Evolutionary conservation across 2,797 vertebrate species (phyloP), one percentile per base, ranked within the genome.

Genomic region (Danio choprae): DNA sequence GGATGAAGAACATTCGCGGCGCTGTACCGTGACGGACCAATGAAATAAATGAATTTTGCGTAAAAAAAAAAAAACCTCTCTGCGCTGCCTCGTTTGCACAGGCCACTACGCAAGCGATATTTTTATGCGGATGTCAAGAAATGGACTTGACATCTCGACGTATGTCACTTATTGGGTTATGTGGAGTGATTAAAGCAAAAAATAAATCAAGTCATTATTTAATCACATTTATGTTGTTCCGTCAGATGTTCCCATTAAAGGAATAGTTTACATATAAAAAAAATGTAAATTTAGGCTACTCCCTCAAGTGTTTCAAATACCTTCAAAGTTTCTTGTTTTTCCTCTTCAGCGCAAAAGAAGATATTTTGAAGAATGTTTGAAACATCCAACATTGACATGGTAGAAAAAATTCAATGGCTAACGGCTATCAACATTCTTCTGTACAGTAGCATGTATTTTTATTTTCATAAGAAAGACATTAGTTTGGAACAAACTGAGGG

Each of bases 41-140:
- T 87, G 74, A 87, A 87, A 89, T 87, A 88, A 89, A 89, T 90
- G 74, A 87, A 83, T 88, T 81, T 80, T 62, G 64, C 50, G 48
- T 65, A 53, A 60, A 60, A 38, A 15, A 43, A 29, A 15, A 29
- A 15, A 43, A 29, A 15, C 29, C 29, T 29, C 29, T 29, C 29
- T 29, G 29, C 29, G 1, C 13, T 20, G 13, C 40, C 58, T 18
- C 16, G 64, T 65, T 48, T 4, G 20, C 0, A 38, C 20, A 55
- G 18, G 50, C 20, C 20, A 22, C 56, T 51, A 44, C 38, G 20
- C 18, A 41, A 53, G 53, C 67, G 53, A 36, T 13, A 58, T 48
- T 41, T 74, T 59, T 16, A 38, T 67, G 71, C 46, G 60, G 36
- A 65, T 20, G 40, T 78, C n/a, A 51, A 20, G 6, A 18, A 51